A percentile compares a stretch with the other conserved stretches of the same genome.
Conservation (phyloP, 2,888 invertebrate genomes). For the Melipona bicolor region DNA sequence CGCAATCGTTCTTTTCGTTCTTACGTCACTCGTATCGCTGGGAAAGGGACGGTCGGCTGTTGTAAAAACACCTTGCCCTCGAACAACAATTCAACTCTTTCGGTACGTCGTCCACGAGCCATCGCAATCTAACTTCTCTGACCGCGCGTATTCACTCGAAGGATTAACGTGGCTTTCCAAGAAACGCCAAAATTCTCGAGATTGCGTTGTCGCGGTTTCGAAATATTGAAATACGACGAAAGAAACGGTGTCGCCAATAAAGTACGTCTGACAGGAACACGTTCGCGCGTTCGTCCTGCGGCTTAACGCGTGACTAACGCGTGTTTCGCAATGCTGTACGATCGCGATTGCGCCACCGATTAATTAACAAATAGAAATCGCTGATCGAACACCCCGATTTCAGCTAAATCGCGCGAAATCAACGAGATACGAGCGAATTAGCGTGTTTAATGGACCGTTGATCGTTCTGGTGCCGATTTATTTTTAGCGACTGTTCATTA, state of each 20-base stretch:
- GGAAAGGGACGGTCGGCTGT: neutral
- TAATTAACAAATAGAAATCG: conserved; percentile 18
- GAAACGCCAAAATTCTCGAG: too few species aligned
- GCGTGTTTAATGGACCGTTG: neutral
- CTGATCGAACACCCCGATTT: conserved; percentile 23
- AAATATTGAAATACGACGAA: too few species aligned
- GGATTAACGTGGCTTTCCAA: too few species aligned
- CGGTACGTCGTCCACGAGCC: too few species aligned
- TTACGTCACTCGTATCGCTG: neutral
- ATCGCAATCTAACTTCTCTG: too few species aligned
- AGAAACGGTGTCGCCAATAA: too few species aligned
- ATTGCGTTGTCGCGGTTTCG: too few species aligned
- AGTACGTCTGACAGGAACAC: too few species aligned
- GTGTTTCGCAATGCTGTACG: neutral
- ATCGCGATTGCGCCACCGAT: neutral
- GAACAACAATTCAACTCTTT: neutral
- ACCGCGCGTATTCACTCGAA: too few species aligned
- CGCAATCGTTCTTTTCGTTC: neutral
- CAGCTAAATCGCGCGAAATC: conserved; percentile 10
- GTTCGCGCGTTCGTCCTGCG: neutral
- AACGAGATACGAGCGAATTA: neutral
- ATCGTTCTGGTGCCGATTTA: neutral
- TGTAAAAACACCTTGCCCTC: neutral
- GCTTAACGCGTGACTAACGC: neutral
- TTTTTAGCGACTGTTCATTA: neutral